Evolutionary conservation across 1,140 invertebrate genomes (phyloP).

Genomic region (Anastatus disparis): DNA sequence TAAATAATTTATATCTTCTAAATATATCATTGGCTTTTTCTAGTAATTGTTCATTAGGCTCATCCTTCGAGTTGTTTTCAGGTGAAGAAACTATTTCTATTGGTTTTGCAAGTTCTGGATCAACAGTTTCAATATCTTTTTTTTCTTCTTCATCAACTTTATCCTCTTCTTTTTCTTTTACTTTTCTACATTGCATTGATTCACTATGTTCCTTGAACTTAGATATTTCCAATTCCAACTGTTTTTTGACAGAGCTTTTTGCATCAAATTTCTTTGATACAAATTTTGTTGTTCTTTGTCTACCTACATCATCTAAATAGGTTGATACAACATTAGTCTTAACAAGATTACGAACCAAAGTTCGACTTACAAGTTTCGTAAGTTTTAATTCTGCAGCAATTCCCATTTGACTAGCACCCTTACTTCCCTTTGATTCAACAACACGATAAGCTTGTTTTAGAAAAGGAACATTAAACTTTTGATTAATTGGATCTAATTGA

Average conservation of each 20-base stretch:
- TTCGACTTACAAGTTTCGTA: constrained; percentile 67
- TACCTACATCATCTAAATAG: constrained; percentile 68
- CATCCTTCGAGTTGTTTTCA: not conserved
- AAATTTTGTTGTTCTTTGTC: constrained; percentile 67
- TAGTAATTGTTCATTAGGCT: constrained; percentile 26
- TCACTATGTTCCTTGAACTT: constrained; percentile 59
- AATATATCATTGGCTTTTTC: constrained; percentile 48
- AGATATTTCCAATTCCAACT: constrained; percentile 59
- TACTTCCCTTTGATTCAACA: constrained; percentile 61
- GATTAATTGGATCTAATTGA: constrained; percentile 61
- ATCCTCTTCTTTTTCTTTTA: constrained; percentile 10
- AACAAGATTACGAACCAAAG: constrained; percentile 65
- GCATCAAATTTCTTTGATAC: constrained; percentile 59
- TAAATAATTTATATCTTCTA: constrained; percentile 49
- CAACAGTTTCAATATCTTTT: not conserved
- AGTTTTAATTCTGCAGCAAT: constrained; percentile 63
- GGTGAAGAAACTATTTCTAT: not conserved
- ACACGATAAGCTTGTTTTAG: constrained; percentile 65
- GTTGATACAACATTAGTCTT: constrained; percentile 63
- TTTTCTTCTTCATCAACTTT: not conserved
- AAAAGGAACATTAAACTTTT: constrained; percentile 59
- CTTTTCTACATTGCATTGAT: constrained; percentile 33
- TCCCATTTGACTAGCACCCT: constrained; percentile 67
- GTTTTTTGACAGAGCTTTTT: constrained; percentile 55
- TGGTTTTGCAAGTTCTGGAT: not conserved